Conservation (phyloP, 2,113 vertebrate genomes). For the Perognathus longimembris region DNA sequence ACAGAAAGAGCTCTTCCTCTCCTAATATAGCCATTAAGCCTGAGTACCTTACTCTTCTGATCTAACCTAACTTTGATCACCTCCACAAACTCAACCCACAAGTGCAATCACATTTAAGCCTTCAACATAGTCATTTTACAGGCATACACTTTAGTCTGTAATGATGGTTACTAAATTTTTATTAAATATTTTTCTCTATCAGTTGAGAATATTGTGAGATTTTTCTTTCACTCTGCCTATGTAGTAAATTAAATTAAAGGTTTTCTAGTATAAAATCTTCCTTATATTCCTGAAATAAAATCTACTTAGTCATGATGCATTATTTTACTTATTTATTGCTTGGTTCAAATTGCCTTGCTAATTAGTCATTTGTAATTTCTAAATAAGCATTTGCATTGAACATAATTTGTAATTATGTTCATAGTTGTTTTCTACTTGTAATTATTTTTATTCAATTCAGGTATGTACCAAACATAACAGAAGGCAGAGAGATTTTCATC, state of each 20-base stretch:
- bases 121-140: neutral
- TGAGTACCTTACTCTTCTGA: neutral
- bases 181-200: neutral
- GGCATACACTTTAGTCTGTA: neutral
- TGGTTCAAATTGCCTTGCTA: constrained; percentile 23
- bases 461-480: constrained; percentile 6
- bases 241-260: constrained; percentile 12
- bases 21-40: neutral
- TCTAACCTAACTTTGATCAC: neutral
- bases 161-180: neutral
- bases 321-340: neutral
- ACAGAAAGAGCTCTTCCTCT: neutral
- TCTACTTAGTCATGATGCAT: constrained; percentile 5
- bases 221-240: constrained; percentile 32
- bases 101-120: neutral
- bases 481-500: neutral
- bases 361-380: constrained; percentile 21
- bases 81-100: neutral
- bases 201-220: neutral
- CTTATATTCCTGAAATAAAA: constrained; percentile 41
- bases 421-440: neutral
- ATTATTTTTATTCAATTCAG: neutral
- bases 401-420: neutral
- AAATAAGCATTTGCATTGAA: neutral
- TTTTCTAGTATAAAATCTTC: constrained; percentile 35